These are phyloP conservation scores for Cirrhinus molitorella DNA, from an alignment of 2,797 vertebrate species.

Conservation along the genomic window DNA sequence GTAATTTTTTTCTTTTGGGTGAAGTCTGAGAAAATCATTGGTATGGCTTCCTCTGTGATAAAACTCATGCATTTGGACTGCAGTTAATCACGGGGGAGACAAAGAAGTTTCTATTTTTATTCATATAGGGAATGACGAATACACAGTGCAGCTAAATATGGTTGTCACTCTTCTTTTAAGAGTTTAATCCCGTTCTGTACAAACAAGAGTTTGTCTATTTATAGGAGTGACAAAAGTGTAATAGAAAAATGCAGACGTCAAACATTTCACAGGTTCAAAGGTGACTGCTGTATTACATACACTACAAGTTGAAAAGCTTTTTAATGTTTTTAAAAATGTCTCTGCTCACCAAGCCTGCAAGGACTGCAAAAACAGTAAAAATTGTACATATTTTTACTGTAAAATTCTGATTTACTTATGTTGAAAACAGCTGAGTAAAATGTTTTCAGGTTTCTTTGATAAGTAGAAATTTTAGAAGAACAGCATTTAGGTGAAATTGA, in stretches of 20 bases:
- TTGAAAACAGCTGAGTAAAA: no score
- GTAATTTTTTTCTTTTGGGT: neutral
- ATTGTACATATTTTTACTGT: no score
- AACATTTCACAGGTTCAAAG: neutral
- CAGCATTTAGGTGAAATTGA: no score
- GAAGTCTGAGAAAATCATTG: neutral
- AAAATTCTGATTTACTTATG: no score
- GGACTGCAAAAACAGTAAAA: no score
- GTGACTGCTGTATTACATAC: neutral
- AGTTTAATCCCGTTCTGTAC: neutral
- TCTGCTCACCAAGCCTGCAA: no score
- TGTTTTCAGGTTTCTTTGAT: no score
- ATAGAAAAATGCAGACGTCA: neutral
- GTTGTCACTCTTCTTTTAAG: neutral
- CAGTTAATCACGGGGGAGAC: neutral
- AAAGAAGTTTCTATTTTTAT: neutral
- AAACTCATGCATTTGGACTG: neutral
- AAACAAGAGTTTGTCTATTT: neutral
- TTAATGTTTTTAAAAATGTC: no score
- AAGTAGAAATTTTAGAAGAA: no score
- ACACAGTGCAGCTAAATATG: neutral
- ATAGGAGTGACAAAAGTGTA: neutral
- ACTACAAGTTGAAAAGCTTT: no score
- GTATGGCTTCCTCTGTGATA: neutral
- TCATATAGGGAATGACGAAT: neutral